Evolutionary conservation across 1,140 invertebrate species (phyloP), one percentile per base, ranked within the genome.

Genomic region (Ruditapes philippinarum): DNA sequence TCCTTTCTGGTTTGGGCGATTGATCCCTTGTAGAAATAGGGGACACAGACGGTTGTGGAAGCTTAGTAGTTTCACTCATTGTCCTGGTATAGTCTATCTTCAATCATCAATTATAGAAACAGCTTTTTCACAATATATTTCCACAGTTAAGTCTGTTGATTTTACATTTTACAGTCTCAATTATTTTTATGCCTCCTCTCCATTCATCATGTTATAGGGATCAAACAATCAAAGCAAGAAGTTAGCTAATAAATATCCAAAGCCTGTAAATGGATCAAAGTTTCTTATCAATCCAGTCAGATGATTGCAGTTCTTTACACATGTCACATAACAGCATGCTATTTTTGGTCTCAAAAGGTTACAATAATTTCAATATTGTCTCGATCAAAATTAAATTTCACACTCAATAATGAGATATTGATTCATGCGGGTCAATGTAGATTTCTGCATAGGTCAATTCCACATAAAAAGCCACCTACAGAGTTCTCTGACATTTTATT

Each of bases 331-430:
- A 70, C 65, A 22, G 33, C 33, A 38, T 70, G 65, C 36, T 38
- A 17, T 45, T n/a, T 70, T 28, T 1, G 4, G 33, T 70, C 65
- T 38, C 65, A 70, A 70, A n/a, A 70, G 65, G 70, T 74, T 49
- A 49, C 0, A 40, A 49, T n/a, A n/a, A 19, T 51, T 51, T 38
- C 45, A 45, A 57, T 38, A 78, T 78, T 78, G 49, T 78, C 38
- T n/a, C 12, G 3, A 54, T 78, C 42, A 51, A 78, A 51, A 74
- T 74, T 74, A 49, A 74, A 78, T 78, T 78, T 51, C 42, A 78
- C 73, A 76, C 36, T 57, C 36, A 3, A 54, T 78, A 78, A 78
- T 78, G 42, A 57, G 45, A 54, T 78, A 78, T 78, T 78, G 74
- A 78, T 78, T 78, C 70, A 3, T 25, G 7, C 22, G 65, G 65